Evolutionary conservation across 1,140 invertebrate species (phyloP).

Genomic region (Agrypnia vestita): DNA sequence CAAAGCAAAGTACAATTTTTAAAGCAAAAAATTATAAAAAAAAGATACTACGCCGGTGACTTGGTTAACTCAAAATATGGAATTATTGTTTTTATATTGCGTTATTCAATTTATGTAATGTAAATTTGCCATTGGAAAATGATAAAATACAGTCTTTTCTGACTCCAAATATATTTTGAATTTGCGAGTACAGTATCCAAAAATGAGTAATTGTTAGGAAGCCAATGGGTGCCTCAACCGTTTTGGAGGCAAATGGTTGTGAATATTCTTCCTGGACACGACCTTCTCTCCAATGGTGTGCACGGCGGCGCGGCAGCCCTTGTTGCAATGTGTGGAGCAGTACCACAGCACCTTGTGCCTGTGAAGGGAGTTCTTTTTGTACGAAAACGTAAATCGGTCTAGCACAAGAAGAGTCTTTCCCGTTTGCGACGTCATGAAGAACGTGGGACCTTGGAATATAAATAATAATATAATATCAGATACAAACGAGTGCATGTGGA

Average conservation of each 20-base stretch:
- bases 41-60: no score
- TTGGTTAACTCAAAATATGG: no score
- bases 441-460: constrained; percentile 3
- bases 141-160: no score
- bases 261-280: constrained; percentile 26
- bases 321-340: constrained; percentile 51
- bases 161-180: no score
- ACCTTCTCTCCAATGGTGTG: constrained; percentile 33
- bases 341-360: constrained; percentile 59
- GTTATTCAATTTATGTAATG: no score
- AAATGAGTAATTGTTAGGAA: background rate
- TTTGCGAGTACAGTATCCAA: no score
- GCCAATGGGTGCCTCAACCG: constrained; percentile 1
- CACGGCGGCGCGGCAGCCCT: constrained; percentile 45
- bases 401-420: constrained; percentile 41
- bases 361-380: constrained; percentile 35
- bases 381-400: constrained; percentile 41
- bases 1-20: no score
- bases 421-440: constrained; percentile 44
- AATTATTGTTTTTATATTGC: no score
- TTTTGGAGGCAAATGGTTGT: constrained; percentile 42
- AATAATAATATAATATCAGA: background rate
- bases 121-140: no score
- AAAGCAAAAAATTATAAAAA: no score
- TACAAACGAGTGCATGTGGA: no score